Base-by-base conservation (phyloP, 23 tunicate genomes). In the Corella eumyota region DNA sequence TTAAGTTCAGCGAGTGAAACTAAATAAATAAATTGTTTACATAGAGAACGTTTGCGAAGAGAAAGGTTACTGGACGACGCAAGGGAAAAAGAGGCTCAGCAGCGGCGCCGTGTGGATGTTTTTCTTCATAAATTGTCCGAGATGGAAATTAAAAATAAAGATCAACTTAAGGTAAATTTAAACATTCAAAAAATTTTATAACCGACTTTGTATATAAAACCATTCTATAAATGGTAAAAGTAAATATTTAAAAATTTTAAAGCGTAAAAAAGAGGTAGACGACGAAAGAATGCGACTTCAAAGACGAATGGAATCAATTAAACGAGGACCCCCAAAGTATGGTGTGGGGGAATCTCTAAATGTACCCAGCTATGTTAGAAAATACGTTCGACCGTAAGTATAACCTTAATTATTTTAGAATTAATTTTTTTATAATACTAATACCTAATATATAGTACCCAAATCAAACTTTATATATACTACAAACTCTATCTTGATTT, bases 291-390 rank as follows among this genome's bases (percentile, higher is more conserved):
- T 62, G 56, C 47, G 68, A 24, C 22, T 80, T 34, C 28, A 80
- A 32, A 57, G 52, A 36, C 52, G 79, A 20, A 1, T 80, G 30
- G 90, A 80, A 31, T 73, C 78, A 4, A 33, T 72, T 2, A 80
- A 60, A 30, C 58, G 59, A 45, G 90, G 79, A 7, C 90, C 90
- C 7, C 90, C 90, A 6, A 80, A 58, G 37, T 80, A 80, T 36
- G 90, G 90, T 5, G 54, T 47, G 35, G 72, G 64, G 25, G 74
- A 66, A 2, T 28, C 22, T 21, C 22, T 25, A 7, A 36, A 30
- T 2, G 47, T 45, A 2, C 90, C 90, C 17, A 72, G 58, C 45
- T 80, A 80, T 68, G 79, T 80, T 60, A 72, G 90, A 47, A 46
- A 47, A 4, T 77, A 77, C 69, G 62, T 68, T 32, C 52, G 67